Evolutionary conservation across 2,888 invertebrate genomes (phyloP), one percentile per base, ranked within the genome.

Genomic region (Cantharis nigra): DNA sequence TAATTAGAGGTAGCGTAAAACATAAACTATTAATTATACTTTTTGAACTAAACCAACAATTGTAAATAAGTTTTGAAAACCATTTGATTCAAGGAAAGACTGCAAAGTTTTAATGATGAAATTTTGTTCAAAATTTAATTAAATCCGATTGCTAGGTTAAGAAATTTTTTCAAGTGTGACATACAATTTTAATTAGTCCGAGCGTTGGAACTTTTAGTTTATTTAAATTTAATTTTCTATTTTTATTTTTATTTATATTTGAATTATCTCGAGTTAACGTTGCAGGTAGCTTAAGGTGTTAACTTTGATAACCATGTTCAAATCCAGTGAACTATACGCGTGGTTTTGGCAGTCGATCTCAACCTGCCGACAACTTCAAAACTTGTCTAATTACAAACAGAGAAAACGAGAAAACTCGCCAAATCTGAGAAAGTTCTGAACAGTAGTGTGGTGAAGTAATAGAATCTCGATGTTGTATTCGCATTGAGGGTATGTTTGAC

Each of bases 301-400:
- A 72, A 72, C 72, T 49, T 69, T 76, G 70, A 69, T 33, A 72
- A 63, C 71, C 76, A 69, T 70, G 76, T 76, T 76, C 76, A 72
- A 72, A 72, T 76, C 70, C 76, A 70, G 69, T 76, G 72, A 70
- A 71, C 78, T 80, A 77, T 79, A 80, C 76, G 81, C 79, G 81
- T 81, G 82, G 80, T 79, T 82, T 83, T 82, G 83, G 83, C 83
- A 83, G 83, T 78, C 83, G 83, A 84, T 82, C 83, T 80, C 81
- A 81, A 80, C 82, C 83, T 83, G 79, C 81, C 80, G 70, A 81
- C 82, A 84, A 83, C 84, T 84, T 79, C 79, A 82, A 84, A 85
- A 85, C 85, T 85, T 85, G 85, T 84, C 84, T 85, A 85, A 85
- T 85, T 85, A 85, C 83, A 83, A 80, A 81, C 81, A 80, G 83